Percentiles rank a stretch among this genome's conserved stretches.
Evolutionary conservation across 2,797 vertebrate genomes (phyloP).

Genomic region (Momotus momota): DNA sequence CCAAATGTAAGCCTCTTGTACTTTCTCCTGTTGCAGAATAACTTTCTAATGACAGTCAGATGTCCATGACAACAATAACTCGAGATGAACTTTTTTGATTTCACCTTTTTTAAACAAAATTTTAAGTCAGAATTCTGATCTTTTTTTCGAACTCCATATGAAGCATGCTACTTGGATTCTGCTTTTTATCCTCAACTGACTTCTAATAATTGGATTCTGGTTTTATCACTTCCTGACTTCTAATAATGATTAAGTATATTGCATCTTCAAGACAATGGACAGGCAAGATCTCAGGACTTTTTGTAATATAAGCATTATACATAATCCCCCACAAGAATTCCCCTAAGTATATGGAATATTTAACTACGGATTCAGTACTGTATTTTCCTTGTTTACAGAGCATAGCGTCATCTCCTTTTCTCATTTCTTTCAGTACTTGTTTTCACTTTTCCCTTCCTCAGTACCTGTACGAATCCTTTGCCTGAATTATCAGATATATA

Average conservation of each 20-base stretch:
- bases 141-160: neutral
- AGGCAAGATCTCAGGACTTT: neutral
- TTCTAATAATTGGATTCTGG: too few relatives aligned
- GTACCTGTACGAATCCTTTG: neutral
- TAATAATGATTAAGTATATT: neutral
- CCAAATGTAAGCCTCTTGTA: neutral
- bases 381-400: neutral
- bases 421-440: neutral
- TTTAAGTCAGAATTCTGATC: neutral
- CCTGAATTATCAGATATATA: neutral
- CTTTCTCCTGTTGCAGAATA: neutral
- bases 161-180: neutral
- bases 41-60: neutral
- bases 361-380: neutral
- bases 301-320: neutral
- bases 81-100: neutral
- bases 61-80: neutral
- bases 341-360: neutral
- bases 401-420: neutral
- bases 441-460: neutral
- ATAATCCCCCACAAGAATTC: neutral
- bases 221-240: neutral
- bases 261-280: neutral
- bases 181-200: neutral
- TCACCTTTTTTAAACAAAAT: neutral